Base-by-base conservation (phyloP, 2,888 invertebrate genomes). In the Drosophila vallismaia region DNA sequence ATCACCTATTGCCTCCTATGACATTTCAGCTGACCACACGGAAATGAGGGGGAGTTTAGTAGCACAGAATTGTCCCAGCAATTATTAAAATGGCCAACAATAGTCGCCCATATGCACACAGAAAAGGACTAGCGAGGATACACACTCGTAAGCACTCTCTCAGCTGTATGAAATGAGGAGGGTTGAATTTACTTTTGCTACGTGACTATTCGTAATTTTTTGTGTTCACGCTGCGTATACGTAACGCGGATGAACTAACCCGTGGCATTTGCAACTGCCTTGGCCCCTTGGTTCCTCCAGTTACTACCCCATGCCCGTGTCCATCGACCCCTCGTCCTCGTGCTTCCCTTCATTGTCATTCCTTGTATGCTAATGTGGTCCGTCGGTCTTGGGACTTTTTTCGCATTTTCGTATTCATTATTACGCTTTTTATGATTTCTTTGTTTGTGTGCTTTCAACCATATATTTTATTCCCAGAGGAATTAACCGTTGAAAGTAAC, bases 1-100 rank as follows among this genome's bases (percentile, higher is more conserved):
- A 12, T 50, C 4, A 36, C 14, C 48, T 36, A 59, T 24, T 29
- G 49, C 52, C 53, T 54, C 44, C 9, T 44, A 42, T 40, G 33
- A 59, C 59, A 53, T 70, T 59, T 60, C 7, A 44, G 50, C 52
- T 69, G 69, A 59, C 52, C 71, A 33, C 38, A 57, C 31, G 40
- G 14, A 71, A 50, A 69, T 68, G 53, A 44, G 44, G 42, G 68
- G 31, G 24, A 48, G 55, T 54, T 70, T 60, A 70, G 69, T 62
- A 40, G 42, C 71, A 36, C 53, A 31, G 71, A 53, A 70, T 45
- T 53, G 60, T 62, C 72, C 42, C 51, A 70, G 72, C 70, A 70
- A 71, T 70, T 70, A 70, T 70, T 62, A 62, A 71, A 71, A 70
- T 70, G 63, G 72, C 62, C 71, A 40, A 50, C 68, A 67, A 67